Conservation (phyloP, 2,888 invertebrate genomes). For the Cenopis cana region DNA sequence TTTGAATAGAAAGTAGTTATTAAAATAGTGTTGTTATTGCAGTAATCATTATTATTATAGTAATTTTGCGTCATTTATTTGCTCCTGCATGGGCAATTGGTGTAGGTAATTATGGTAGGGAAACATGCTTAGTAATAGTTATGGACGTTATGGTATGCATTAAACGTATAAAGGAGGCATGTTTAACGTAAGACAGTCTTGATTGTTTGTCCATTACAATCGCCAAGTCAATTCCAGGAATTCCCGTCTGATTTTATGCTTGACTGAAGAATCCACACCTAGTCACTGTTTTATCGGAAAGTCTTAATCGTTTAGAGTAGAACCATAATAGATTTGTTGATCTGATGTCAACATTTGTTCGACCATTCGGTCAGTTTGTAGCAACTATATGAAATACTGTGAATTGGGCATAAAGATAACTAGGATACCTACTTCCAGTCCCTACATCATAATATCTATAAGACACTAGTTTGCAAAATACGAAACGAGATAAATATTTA, state of each 20-base stretch:
- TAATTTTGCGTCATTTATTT: too few species aligned
- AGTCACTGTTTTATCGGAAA: not conserved
- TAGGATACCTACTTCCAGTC: slow-evolving; percentile 17
- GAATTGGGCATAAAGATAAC: too few species aligned
- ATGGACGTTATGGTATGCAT: slow-evolving; percentile 4
- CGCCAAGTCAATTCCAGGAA: not conserved
- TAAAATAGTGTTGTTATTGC: not conserved
- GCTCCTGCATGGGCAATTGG: too few species aligned
- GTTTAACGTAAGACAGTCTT: not conserved
- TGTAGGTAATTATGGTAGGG: too few species aligned
- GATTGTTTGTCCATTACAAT: not conserved
- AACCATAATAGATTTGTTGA: not conserved
- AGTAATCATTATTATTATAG: too few species aligned
- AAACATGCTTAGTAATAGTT: not conserved
- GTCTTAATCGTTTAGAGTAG: not conserved
- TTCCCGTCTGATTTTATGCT: not conserved
- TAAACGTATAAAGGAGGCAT: not conserved
- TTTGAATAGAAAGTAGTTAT: not conserved
- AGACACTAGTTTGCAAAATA: slow-evolving; percentile 7
- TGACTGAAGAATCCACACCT: not conserved
- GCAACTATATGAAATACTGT: too few species aligned
- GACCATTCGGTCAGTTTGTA: not conserved
- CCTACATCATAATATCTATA: slow-evolving; percentile 10
- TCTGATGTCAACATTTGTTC: not conserved
- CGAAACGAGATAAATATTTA: slow-evolving; percentile 31